Evolutionary conservation across 2,797 vertebrate species (phyloP), one percentile per base, ranked within the genome.

Genomic region (Falco concolor): DNA sequence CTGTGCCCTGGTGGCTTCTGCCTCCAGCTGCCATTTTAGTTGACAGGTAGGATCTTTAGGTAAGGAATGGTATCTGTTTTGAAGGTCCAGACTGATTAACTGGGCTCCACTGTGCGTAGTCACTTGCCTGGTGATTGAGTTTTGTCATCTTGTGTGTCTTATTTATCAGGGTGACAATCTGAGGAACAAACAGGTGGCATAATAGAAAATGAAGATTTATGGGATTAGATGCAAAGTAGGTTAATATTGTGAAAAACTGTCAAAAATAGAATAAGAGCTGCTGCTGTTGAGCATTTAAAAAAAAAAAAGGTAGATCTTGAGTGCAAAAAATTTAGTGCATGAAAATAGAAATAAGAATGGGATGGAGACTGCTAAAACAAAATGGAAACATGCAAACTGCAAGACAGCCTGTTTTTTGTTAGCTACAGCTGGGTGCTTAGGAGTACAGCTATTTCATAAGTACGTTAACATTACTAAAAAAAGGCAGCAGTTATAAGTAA

Each of bases 361-460:
- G 36, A 19, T 80, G 63, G 36, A 61, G 44, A 56, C 68, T 89
- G 4, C 68, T 68, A 56, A 91, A 90, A 20, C 52, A 65, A 32
- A 72, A 38, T 5, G 30, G 78, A 79, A 82, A 42, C 12, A 10
- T 59, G 44, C 14, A 49, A 70, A 54, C 32, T 16, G 27, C 61
- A 69, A 78, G 85, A 63, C 44, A 83, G 81, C 45, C 74, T 90
- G 80, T 44, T 83, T 91, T 96, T 44, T 85, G 53, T 63, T 91
- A 40, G 60, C 38, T 77, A 95, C 92, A 95, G 69, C 91, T 96
- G 90, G 84, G 89, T 84, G 70, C 72, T 64, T 42, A 88, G 63
- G 53, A 70, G 50, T 68, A 70, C 32, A 70, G 73, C 47, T 3
- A 17, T 84, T 89, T 79, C 30, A 11, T 34, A 60, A 13, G n/a